These are phyloP conservation scores for Aphidius colemani DNA, from an alignment of 2,888 invertebrate species.

Conservation along the genomic window DNA sequence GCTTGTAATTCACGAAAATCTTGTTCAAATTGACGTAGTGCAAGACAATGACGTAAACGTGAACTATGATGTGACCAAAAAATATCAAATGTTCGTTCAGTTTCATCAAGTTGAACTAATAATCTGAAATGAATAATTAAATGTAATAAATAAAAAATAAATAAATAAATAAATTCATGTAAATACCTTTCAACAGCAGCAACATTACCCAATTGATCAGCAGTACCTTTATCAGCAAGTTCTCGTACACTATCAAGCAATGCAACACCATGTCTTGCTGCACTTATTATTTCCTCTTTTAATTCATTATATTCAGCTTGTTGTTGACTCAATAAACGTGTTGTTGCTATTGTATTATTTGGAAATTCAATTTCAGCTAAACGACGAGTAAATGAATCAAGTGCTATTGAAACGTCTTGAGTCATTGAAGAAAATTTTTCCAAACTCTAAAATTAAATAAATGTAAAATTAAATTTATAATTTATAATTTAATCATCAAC, in stretches of 20 bases:
- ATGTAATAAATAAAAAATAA: too few relatives aligned
- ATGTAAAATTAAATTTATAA: background rate
- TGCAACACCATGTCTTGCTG: constrained; percentile 87
- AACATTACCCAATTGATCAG: constrained; percentile 81
- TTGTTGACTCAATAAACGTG: constrained; percentile 83
- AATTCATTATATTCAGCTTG: constrained; percentile 71
- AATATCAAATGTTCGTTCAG: constrained; percentile 89
- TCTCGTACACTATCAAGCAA: constrained; percentile 76
- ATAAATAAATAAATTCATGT: too few relatives aligned
- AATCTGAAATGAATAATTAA: constrained; percentile 62
- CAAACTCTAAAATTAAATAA: constrained; percentile 73
- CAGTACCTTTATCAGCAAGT: constrained; percentile 63
- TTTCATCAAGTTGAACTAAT: constrained; percentile 91
- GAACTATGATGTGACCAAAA: constrained; percentile 94
- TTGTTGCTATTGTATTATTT: constrained; percentile 89
- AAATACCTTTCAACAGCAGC: constrained; percentile 92
- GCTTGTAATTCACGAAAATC: constrained; percentile 90
- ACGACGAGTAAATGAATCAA: constrained; percentile 85
- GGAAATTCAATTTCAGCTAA: constrained; percentile 93
- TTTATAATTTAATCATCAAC: constrained; percentile 55
- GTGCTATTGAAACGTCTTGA: constrained; percentile 83
- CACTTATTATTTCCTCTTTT: constrained; percentile 84
- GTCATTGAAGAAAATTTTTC: constrained; percentile 94
- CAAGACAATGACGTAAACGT: constrained; percentile 86
- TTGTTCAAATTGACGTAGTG: constrained; percentile 91